Base-by-base conservation (phyloP, 2,888 invertebrate species). In the Cosmopolites sordidus region DNA sequence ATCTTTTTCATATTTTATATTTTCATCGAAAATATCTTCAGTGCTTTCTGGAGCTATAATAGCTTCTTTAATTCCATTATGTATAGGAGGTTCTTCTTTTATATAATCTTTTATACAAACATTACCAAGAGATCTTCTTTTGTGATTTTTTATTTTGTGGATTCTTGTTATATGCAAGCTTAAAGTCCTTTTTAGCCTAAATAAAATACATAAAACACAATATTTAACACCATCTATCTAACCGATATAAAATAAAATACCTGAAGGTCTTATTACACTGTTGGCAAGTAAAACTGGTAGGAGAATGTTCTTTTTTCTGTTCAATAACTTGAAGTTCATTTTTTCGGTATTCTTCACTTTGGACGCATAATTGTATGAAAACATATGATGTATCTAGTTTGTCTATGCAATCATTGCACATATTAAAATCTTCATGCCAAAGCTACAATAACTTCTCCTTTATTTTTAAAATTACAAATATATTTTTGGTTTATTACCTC, bases 111-210 rank as follows among this genome's bases (percentile, higher is more conserved):
- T 22, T 22, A 22, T 5, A 22, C 4, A 22, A 8, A 3, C 22
- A 22, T 22, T 22, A 5, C 8, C 22, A 22, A 22, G 22, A 22
- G 22, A 33, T n/a, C 12, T 11, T 11, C 11, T 33, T 41, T 45
- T 16, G 18, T n/a, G 43, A 43, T 33, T 16, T 9, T n/a, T n/a
- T n/a, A n/a, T n/a, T n/a, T 44, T 50, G 51, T 65, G 65, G 18
- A 61, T 58, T 49, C 58, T 60, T 42, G 62, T 64, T 6, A 60
- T 58, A 41, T 65, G 65, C 16, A 61, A 48, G 51, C 60, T 61
- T 43, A 66, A 43, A 4, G 62, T 59, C 37, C 63, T 57, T 51
- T 62, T 60, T 16, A 62, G 57, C 22, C 63, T 62, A 33, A 63
- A 64, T 9, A 53, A 22, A 22, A 22, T 22, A 22, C 22, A 22